Conservation (phyloP, 2,888 invertebrate species). For the Nemurella pictetii region DNA sequence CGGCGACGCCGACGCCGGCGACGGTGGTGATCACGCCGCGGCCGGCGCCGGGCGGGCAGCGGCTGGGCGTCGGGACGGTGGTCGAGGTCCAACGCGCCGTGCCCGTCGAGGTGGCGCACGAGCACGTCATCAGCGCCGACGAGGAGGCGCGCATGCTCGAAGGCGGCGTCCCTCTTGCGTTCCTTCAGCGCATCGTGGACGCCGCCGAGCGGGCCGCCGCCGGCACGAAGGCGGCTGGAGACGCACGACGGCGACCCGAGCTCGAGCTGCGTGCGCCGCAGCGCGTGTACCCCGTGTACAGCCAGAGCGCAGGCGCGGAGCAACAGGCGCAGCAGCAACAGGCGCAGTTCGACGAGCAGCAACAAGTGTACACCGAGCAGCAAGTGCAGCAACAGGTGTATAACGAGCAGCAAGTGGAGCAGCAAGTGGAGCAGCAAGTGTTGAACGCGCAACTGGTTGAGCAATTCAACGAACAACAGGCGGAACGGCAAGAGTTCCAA, state of each 20-base stretch:
- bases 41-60: conserved; percentile 7
- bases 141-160: neutral
- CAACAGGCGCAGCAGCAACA: conserved; percentile 19
- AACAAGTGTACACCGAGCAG: conserved; percentile 35
- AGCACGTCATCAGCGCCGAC: neutral
- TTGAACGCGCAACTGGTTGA: conserved; percentile 33
- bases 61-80: conserved; percentile 49
- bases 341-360: conserved; percentile 29
- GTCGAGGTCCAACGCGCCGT: conserved; percentile 70
- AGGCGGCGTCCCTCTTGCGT: conserved; percentile 17
- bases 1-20: conserved; percentile 19
- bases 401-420: conserved; percentile 34
- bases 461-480: neutral
- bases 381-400: neutral
- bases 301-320: conserved; percentile 15
- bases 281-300: neutral
- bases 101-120: conserved; percentile 56
- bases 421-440: conserved; percentile 21
- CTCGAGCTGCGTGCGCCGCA: too few species aligned
- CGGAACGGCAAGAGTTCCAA: neutral
- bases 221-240: too few species aligned
- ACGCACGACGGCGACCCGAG: too few species aligned
- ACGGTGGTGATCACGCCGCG: conserved; percentile 27
- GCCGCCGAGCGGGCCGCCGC: conserved; percentile 1
- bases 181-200: conserved; percentile 29